Percentiles rank a stretch among this genome's conserved stretches.
phyloP scores from a whole-genome alignment of 2,888 invertebrate genomes.

The Dicyrtoma fusca region DNA sequence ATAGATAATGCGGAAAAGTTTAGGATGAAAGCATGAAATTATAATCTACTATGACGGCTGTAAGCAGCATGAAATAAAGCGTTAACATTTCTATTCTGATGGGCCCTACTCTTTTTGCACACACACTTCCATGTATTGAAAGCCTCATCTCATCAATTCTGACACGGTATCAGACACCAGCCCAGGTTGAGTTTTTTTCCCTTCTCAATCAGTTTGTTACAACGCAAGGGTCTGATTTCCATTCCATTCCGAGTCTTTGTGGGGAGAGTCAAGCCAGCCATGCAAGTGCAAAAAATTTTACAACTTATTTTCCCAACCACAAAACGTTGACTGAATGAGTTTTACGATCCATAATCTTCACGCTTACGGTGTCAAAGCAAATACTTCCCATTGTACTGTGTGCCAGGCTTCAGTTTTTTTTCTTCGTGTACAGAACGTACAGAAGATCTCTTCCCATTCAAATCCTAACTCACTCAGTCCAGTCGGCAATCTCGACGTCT shows the following conservation, averaged over 20 bases:
- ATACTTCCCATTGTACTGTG: slow-evolving; percentile 38
- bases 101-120: neutral
- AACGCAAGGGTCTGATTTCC: slow-evolving; percentile 1
- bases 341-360: slow-evolving; percentile 56
- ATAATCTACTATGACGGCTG: no score
- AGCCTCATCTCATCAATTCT: no score
- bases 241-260: neutral
- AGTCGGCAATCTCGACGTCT: no score
- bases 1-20: no score
- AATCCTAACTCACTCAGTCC: no score
- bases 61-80: no score
- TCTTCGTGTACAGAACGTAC: neutral
- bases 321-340: slow-evolving; percentile 49
- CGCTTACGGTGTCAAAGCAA: slow-evolving; percentile 55
- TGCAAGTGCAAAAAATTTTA: slow-evolving; percentile 35
- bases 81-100: no score
- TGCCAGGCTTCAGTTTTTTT: slow-evolving; percentile 3
- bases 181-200: no score
- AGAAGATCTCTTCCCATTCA: no score
- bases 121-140: neutral
- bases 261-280: neutral
- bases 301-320: slow-evolving; percentile 48
- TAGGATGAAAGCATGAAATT: no score
- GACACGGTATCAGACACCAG: no score
- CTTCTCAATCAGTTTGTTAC: neutral